Percentiles rank a stretch among this genome's conserved stretches.
These are phyloP conservation scores for Pseudomyrmex cubaensis DNA, from an alignment of 1,140 invertebrate genomes.

Conservation along the genomic window DNA sequence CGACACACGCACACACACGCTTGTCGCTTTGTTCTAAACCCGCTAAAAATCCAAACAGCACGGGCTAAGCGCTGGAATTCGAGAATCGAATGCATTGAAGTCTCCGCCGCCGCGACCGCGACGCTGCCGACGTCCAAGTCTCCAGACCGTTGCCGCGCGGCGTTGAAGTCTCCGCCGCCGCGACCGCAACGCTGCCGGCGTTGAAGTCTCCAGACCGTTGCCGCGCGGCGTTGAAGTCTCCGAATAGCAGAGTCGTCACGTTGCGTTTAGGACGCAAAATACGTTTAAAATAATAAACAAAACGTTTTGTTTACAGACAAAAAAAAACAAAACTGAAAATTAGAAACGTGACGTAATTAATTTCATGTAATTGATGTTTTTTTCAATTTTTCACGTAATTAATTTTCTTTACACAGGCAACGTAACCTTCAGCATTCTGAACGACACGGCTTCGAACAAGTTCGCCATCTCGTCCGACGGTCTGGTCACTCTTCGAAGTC, in stretches of 20 bases:
- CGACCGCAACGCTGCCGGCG: too few species aligned
- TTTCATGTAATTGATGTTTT: neutral
- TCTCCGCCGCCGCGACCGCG: neutral
- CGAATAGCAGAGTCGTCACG: neutral
- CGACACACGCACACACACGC: conserved; percentile 27
- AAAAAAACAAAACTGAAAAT: neutral
- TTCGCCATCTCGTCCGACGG: conserved; percentile 93
- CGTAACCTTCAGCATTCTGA: conserved; percentile 94
- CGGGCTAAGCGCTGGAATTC: conserved; percentile 77
- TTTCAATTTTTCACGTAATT: neutral
- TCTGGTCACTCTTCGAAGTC: conserved; percentile 90
- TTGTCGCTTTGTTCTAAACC: conserved; percentile 80
- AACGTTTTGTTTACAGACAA: neutral
- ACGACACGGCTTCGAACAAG: conserved; percentile 91
- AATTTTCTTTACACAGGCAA: conserved; percentile 86
- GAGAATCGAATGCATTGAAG: conserved; percentile 75
- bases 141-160: neutral
- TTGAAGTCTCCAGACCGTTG: too few species aligned
- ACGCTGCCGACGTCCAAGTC: neutral
- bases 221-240: too few species aligned
- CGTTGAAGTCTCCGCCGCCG: neutral
- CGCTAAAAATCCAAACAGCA: conserved; percentile 78
- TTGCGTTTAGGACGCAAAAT: neutral
- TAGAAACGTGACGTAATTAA: neutral
- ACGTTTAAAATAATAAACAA: neutral